Percentiles rank a stretch among this genome's conserved stretches.
Evolutionary conservation across 2,113 vertebrate species (phyloP).

Genomic region (Arizona elegans): DNA sequence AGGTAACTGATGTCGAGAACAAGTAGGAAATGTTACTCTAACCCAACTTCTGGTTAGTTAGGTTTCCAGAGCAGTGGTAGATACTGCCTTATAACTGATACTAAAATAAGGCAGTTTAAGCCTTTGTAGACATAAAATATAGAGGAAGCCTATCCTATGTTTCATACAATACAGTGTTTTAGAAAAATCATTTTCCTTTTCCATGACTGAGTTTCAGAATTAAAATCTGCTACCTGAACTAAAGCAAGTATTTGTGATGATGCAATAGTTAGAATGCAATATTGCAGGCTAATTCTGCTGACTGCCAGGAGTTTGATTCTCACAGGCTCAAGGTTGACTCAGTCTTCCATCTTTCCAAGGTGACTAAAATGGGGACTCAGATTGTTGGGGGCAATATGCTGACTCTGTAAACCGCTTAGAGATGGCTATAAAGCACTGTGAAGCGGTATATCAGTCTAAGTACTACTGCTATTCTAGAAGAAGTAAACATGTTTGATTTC

Average conservation of each 20-base stretch:
- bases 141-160: too few relatives aligned
- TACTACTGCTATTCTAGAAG: background rate
- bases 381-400: too few relatives aligned
- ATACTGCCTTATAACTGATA: background rate
- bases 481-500: background rate
- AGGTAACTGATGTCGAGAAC: background rate
- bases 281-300: background rate
- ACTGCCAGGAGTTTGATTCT: background rate
- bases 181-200: background rate
- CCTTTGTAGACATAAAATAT: background rate
- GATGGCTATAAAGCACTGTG: background rate
- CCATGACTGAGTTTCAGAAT: background rate
- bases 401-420: background rate
- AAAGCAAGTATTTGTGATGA: background rate
- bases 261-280: background rate
- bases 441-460: background rate
- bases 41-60: background rate
- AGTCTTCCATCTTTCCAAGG: background rate
- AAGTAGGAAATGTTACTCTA: background rate
- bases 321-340: background rate
- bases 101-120: background rate
- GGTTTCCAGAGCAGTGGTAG: background rate
- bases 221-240: background rate
- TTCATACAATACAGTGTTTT: background rate
- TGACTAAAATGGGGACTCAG: background rate